Base-by-base conservation (phyloP, 2,113 vertebrate genomes). In the Euleptes europaea region DNA sequence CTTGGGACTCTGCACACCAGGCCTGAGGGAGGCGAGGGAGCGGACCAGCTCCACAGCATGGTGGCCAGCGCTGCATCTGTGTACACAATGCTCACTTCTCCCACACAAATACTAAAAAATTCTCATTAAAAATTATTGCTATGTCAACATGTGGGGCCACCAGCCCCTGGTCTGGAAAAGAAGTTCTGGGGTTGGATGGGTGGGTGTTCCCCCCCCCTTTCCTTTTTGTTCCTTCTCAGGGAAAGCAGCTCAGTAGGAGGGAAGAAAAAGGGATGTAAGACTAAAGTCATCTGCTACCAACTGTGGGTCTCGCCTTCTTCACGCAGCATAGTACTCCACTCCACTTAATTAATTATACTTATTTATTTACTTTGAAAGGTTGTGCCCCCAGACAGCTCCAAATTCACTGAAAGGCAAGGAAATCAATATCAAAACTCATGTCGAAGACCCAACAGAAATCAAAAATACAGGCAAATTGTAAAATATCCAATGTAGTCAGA, bases 111-210 rank as follows among this genome's bases (percentile, higher is more conserved):
- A 96, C 96, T 95, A 94, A 93, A 95, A 94, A 95, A 96, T 96
- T 96, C 95, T 96, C 95, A 96, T 96, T 97, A 97, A 97, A 97
- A 97, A 97, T 97, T 96, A 96, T 95, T 95, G 94, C 94, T 96
- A 95, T 97, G 96, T 97, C 97, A 96, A 96, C 97, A 97, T 96
- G 95, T 92, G 95, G 92, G 95, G 93, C 94, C 83, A 13, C 92
- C 88, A 85, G 94, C 87, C 92, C 92, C 95, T 94, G 94, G 83
- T 96, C 96, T 97, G 97, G 95, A 97, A 96, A 97, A 96, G 92
- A 76, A 79, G 95, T 96, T 96, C 88, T 85, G 78, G 1, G 0
- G 84, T 88, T 84, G 67, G 84, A n/a, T 84, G 66, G 38, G 17
- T 85, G 57, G 65, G 72, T 80, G 17, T 76, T 28, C 23, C 14